These are phyloP conservation scores for Capitulum mitella DNA, from an alignment of 2,888 invertebrate genomes.

Conservation along the genomic window DNA sequence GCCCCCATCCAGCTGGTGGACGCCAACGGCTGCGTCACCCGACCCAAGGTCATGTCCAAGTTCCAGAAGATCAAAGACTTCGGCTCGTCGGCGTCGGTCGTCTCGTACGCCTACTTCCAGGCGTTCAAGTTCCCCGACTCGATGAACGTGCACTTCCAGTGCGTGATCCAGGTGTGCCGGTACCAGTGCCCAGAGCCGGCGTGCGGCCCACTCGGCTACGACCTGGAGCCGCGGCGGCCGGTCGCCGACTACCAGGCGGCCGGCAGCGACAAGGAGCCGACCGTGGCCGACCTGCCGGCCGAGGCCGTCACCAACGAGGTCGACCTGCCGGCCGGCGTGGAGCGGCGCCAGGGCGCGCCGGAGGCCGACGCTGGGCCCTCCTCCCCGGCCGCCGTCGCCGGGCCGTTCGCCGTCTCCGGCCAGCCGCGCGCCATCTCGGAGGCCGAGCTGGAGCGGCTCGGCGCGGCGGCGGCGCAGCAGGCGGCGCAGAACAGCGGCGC, in stretches of 20 bases:
- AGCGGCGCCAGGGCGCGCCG: slow-evolving; percentile 38
- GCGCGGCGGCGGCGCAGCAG: slow-evolving; percentile 47
- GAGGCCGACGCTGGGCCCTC: not conserved
- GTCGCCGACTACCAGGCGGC: slow-evolving; percentile 30
- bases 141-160: slow-evolving; percentile 95
- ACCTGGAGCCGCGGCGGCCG: not conserved
- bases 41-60: slow-evolving; percentile 84
- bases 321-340: slow-evolving; percentile 51
- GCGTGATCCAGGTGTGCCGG: slow-evolving; percentile 88
- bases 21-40: slow-evolving; percentile 84
- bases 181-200: slow-evolving; percentile 90
- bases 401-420: slow-evolving; percentile 60
- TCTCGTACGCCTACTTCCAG: slow-evolving; percentile 92
- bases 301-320: slow-evolving; percentile 44
- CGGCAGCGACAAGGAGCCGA: slow-evolving; percentile 28
- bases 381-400: not conserved
- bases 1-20: slow-evolving; percentile 58
- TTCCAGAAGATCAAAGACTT: slow-evolving; percentile 96
- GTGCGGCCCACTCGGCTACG: slow-evolving; percentile 50
- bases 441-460: slow-evolving; percentile 54
- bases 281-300: slow-evolving; percentile 53
- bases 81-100: slow-evolving; percentile 86
- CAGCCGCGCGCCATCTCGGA: slow-evolving; percentile 82
- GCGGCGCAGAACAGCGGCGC: slow-evolving; percentile 52
- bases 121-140: slow-evolving; percentile 95